Conservation (phyloP, 1,140 invertebrate species). For the Ylistrum balloti region DNA sequence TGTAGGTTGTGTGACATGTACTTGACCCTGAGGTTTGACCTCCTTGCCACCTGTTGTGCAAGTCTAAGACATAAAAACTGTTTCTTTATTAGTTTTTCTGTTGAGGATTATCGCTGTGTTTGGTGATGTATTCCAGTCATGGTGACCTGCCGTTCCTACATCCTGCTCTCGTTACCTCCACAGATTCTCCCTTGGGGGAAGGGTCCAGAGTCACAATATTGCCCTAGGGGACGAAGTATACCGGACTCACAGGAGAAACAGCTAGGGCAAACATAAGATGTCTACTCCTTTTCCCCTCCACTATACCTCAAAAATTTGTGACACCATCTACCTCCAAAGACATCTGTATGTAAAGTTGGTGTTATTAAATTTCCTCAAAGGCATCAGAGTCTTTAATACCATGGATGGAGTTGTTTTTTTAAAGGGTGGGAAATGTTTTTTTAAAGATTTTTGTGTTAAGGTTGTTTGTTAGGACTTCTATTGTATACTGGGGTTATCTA, state of each 20-base stretch:
- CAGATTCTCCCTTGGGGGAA: no score
- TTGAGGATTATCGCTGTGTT: not conserved
- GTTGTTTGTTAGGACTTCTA: no score
- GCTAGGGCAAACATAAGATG: no score
- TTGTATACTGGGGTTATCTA: no score
- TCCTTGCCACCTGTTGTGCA: slow-evolving; percentile 12
- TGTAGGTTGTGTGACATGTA: not conserved
- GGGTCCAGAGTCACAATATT: not conserved
- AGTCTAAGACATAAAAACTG: not conserved
- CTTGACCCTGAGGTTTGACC: not conserved
- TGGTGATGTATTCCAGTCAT: slow-evolving; percentile 14
- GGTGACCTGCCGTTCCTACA: slow-evolving; percentile 1
- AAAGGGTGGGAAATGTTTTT: not conserved
- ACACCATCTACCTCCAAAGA: not conserved
- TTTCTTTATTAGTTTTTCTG: slow-evolving; percentile 20
- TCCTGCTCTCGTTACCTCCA: not conserved
- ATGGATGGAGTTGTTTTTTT: not conserved
- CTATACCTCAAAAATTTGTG: not conserved
- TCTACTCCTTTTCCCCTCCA: not conserved
- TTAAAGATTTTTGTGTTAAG: no score
- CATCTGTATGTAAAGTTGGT: not conserved
- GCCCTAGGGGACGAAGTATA: not conserved
- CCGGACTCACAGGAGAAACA: not conserved
- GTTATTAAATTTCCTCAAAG: not conserved
- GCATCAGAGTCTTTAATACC: not conserved